Evolutionary conservation across 2,888 invertebrate species (phyloP).

Genomic region (Dicycla oo): DNA sequence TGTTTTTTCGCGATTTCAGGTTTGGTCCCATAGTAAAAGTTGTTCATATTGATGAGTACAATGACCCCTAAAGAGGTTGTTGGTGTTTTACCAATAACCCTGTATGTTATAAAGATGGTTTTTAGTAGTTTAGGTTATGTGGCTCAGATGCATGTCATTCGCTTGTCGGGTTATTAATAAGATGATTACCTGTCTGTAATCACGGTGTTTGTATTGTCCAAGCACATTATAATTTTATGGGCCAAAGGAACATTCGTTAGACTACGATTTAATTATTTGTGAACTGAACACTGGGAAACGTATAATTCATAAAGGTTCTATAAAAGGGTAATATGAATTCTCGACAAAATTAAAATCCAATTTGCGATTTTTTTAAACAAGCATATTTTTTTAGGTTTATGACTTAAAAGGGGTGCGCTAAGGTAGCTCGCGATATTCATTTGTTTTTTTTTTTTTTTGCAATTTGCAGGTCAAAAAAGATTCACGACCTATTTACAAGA

Average conservation of each 20-base stretch:
- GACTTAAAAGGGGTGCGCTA: neutral
- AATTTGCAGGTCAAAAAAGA: neutral
- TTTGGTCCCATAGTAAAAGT: no score
- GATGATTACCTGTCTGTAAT: conserved; percentile 3
- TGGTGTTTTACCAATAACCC: no score
- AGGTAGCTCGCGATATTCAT: neutral
- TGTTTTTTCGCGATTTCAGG: no score
- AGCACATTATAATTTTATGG: conserved; percentile 37
- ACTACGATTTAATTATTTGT: conserved; percentile 21
- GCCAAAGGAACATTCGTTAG: conserved; percentile 44
- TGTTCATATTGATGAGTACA: no score
- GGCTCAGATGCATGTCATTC: conserved; percentile 20
- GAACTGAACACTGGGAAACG: conserved; percentile 4
- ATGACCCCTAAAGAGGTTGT: no score
- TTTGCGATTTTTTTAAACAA: neutral
- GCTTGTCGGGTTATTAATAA: neutral
- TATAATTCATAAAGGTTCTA: neutral
- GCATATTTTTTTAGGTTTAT: neutral
- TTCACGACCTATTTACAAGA: neutral
- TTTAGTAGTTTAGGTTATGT: no score
- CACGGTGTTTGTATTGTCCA: conserved; percentile 30
- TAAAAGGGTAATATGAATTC: neutral
- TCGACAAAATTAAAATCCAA: neutral
- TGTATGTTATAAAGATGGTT: no score
- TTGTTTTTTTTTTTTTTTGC: neutral